These are phyloP conservation scores for Saturnia pavonia DNA, from an alignment of 2,888 invertebrate species.

Conservation along the genomic window DNA sequence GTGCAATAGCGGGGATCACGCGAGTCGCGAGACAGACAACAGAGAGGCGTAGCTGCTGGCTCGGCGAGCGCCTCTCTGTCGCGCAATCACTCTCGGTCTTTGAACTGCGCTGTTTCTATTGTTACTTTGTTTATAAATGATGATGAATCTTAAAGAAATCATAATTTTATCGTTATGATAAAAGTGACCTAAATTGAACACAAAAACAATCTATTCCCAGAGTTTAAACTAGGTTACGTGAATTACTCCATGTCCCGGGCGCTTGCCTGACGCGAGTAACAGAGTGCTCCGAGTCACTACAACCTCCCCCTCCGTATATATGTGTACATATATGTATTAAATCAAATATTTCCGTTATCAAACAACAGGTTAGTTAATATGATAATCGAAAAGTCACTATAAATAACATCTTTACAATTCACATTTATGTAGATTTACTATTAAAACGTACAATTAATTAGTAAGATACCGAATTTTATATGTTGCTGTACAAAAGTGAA, in stretches of 20 bases:
- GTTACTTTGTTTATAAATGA: constrained; percentile 53
- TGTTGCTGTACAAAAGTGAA: not conserved
- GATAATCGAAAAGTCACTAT: not conserved
- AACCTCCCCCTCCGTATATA: no score
- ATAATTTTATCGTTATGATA: not conserved
- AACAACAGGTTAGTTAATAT: not conserved
- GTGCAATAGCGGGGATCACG: not conserved
- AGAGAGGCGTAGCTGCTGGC: constrained; percentile 21
- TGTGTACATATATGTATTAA: not conserved
- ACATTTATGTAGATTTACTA: not conserved
- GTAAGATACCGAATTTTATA: not conserved
- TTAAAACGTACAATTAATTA: not conserved
- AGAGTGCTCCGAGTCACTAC: not conserved
- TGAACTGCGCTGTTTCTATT: constrained; percentile 54
- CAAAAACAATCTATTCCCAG: not conserved
- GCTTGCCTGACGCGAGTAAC: not conserved
- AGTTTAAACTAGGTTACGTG: constrained; percentile 4
- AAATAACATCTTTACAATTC: not conserved
- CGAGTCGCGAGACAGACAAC: constrained; percentile 33
- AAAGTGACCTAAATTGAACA: not conserved
- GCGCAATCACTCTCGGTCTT: constrained; percentile 58
- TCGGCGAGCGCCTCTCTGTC: constrained; percentile 34
- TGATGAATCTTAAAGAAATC: constrained; percentile 50
- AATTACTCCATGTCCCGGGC: not conserved
- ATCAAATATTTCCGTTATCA: not conserved